Percentiles rank a stretch among this genome's conserved stretches.
These are phyloP conservation scores for Podarcis cretensis DNA, from an alignment of 2,113 vertebrate species.

Conservation along the genomic window DNA sequence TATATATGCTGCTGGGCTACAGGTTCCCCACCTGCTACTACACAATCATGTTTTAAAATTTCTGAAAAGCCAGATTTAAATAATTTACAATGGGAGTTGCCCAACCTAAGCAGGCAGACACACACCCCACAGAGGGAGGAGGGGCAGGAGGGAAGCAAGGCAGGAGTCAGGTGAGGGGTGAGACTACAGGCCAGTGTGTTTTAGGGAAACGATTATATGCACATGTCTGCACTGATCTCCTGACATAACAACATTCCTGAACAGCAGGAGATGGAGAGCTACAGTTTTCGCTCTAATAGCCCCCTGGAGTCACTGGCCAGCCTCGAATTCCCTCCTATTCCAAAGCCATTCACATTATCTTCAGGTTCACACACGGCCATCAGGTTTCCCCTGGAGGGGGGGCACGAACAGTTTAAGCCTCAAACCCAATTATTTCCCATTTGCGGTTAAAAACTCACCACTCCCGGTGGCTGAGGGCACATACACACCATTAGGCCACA, in stretches of 20 bases:
- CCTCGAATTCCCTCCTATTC: neutral
- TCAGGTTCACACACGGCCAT: neutral
- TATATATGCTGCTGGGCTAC: too few relatives aligned
- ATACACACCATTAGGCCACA: neutral
- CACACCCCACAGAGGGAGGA: neutral
- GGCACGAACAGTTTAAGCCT: neutral
- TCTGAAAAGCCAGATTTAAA: neutral
- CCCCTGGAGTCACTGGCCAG: neutral
- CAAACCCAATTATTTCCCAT: neutral
- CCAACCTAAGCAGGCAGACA: neutral
- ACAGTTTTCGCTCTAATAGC: neutral
- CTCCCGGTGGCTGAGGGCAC: neutral
- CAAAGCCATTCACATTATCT: neutral
- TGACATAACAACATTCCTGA: slow-evolving; percentile 27
- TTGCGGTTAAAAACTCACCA: neutral
- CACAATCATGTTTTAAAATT: neutral
- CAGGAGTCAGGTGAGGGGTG: neutral
- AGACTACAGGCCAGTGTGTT: neutral
- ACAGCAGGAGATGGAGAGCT: slow-evolving; percentile 1
- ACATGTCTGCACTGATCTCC: slow-evolving; percentile 17
- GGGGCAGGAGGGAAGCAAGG: neutral
- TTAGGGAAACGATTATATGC: neutral
- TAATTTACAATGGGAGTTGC: neutral
- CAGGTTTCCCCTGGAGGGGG: neutral
- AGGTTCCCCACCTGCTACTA: neutral